Conservation (phyloP, 2,797 vertebrate genomes). For the Coracias cyanogaster region DNA sequence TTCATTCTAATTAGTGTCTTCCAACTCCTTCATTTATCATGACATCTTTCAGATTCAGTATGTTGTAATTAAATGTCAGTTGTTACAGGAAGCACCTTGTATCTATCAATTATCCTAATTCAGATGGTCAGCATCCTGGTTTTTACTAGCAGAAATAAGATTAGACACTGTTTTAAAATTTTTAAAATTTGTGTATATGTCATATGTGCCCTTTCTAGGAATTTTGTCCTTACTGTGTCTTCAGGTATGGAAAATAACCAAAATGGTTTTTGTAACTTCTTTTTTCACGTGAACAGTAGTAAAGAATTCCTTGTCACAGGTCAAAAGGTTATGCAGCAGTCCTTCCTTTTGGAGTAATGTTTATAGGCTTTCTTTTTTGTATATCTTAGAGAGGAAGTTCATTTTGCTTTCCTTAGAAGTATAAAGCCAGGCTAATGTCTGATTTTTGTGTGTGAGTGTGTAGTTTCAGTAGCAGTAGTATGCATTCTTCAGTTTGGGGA, state of each 20-base stretch:
- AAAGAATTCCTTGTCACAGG: neutral
- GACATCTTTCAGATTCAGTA: neutral
- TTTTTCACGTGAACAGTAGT: neutral
- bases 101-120: neutral
- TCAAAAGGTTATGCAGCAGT: conserved; percentile 41
- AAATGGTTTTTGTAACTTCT: neutral
- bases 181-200: neutral
- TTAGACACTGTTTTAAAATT: neutral
- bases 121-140: neutral
- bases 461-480: neutral
- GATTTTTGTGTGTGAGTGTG: neutral
- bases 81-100: conserved; percentile 2
- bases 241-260: neutral
- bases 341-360: conserved; percentile 25
- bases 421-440: neutral
- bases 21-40: neutral
- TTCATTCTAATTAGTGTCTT: neutral
- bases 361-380: neutral
- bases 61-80: neutral
- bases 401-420: conserved; percentile 8
- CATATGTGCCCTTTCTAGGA: neutral
- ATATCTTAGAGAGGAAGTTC: conserved; percentile 5
- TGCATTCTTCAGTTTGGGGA: neutral
- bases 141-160: neutral
- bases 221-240: neutral